Evolutionary conservation across 1,140 invertebrate species (phyloP).

Genomic region (Ceratina calcarata): DNA sequence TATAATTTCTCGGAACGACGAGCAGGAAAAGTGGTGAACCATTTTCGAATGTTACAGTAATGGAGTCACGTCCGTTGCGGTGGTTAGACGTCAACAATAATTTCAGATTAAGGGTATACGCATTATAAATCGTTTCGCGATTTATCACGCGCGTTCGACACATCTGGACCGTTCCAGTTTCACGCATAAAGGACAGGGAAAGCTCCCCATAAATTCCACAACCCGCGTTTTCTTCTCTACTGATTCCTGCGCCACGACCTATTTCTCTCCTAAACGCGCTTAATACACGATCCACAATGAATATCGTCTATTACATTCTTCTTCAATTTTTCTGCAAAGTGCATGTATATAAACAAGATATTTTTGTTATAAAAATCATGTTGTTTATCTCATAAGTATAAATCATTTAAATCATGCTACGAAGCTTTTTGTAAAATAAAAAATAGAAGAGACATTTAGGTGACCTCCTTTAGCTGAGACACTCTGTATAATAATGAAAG

Average conservation of each 20-base stretch:
- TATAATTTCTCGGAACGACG: not conserved
- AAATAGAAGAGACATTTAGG: too few relatives aligned
- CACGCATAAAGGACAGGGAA: conserved; percentile 6
- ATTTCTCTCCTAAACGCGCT: conserved; percentile 45
- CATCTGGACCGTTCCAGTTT: conserved; percentile 27
- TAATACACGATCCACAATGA: conserved; percentile 38
- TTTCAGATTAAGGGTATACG: not conserved
- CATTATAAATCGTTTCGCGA: not conserved
- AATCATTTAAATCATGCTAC: too few relatives aligned
- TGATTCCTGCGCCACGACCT: conserved; percentile 13
- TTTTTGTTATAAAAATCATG: too few relatives aligned
- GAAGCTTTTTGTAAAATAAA: too few relatives aligned
- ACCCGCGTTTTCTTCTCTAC: conserved; percentile 32
- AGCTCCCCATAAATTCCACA: conserved; percentile 24
- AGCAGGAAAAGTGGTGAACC: not conserved
- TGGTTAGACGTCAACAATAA: not conserved
- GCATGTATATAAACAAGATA: too few relatives aligned
- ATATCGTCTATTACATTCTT: too few relatives aligned
- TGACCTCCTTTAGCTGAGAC: too few relatives aligned
- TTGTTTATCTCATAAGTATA: too few relatives aligned
- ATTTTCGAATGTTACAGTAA: not conserved
- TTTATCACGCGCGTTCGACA: conserved; percentile 17
- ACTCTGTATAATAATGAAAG: too few relatives aligned
- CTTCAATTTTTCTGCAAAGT: too few relatives aligned
- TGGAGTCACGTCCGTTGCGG: too few relatives aligned